These are phyloP conservation scores for Antrozous pallidus DNA, from an alignment of 2,797 vertebrate species.

Conservation along the genomic window DNA sequence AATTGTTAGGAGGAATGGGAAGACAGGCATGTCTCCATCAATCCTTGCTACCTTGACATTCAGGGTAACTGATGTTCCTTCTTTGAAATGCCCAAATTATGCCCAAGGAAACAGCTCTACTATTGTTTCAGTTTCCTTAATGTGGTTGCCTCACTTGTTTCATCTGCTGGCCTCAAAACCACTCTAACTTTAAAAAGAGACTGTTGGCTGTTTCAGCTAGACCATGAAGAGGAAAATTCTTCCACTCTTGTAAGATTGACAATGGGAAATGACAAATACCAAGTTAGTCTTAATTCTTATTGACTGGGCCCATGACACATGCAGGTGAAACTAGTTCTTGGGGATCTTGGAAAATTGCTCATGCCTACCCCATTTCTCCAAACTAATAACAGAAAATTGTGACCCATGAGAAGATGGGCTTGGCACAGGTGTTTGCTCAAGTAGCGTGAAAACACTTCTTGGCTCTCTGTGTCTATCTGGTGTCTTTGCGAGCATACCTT, in stretches of 20 bases:
- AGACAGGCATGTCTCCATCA: slow-evolving; percentile 72
- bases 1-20: slow-evolving; percentile 54
- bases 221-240: slow-evolving; percentile 19
- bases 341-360: slow-evolving; percentile 65
- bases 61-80: slow-evolving; percentile 74
- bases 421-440: slow-evolving; percentile 49
- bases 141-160: slow-evolving; percentile 70
- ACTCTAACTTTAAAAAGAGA: slow-evolving; percentile 23
- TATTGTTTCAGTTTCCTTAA: slow-evolving; percentile 78
- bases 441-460: not conserved
- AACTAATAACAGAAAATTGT: slow-evolving; percentile 68
- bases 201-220: slow-evolving; percentile 11
- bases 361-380: slow-evolving; percentile 45
- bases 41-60: slow-evolving; percentile 74
- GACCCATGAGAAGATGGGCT: slow-evolving; percentile 27
- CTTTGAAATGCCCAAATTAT: slow-evolving; percentile 76
- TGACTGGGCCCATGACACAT: slow-evolving; percentile 40
- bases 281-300: slow-evolving; percentile 62
- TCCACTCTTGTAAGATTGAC: not conserved
- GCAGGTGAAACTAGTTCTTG: slow-evolving; percentile 61
- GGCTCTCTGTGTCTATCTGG: slow-evolving; percentile 47
- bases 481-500: not conserved
- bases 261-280: slow-evolving; percentile 56
- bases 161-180: slow-evolving; percentile 34
- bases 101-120: slow-evolving; percentile 62